Conservation (phyloP, 2,888 invertebrate species). For the Chloroclysta siterata region DNA sequence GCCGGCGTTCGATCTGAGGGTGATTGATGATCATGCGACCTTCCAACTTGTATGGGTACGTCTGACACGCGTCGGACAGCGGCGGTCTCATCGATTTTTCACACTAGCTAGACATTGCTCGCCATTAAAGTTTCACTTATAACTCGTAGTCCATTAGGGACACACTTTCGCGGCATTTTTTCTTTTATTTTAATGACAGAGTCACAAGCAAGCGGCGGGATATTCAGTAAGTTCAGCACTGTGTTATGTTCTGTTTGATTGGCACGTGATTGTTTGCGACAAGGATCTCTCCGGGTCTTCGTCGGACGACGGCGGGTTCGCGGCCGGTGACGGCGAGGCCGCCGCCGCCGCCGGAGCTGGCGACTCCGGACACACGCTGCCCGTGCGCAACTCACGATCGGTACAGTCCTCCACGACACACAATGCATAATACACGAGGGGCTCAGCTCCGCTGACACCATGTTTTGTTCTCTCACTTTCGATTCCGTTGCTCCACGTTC, state of each 20-base stretch:
- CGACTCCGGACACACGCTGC: conserved; percentile 81
- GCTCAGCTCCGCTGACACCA: conserved; percentile 43
- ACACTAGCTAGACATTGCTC: conserved; percentile 58
- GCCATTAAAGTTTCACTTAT: conserved; percentile 71
- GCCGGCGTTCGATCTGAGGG: conserved; percentile 52
- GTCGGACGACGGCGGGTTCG: conserved; percentile 83
- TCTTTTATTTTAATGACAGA: conserved; percentile 42
- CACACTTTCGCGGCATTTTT: conserved; percentile 53
- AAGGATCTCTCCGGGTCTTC: conserved; percentile 83
- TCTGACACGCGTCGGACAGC: conserved; percentile 65
- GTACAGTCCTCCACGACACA: conserved; percentile 66
- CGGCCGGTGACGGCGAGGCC: conserved; percentile 68
- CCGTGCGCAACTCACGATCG: conserved; percentile 83
- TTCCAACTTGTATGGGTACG: conserved; percentile 62
- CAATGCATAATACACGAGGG: conserved; percentile 57
- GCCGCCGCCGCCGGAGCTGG: conserved; percentile 65
- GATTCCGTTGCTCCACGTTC: conserved; percentile 74
- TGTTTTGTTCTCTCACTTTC: conserved; percentile 58
- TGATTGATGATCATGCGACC: conserved; percentile 71
- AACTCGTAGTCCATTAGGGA: conserved; percentile 62
- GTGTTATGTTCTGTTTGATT: conserved; percentile 60
- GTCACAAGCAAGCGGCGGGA: conserved; percentile 47
- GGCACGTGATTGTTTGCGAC: conserved; percentile 71
- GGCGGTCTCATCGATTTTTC: conserved; percentile 75
- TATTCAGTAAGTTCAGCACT: conserved; percentile 61